phyloP scores from a whole-genome alignment of 2,113 vertebrate species.

The Phoxinus phoxinus region DNA sequence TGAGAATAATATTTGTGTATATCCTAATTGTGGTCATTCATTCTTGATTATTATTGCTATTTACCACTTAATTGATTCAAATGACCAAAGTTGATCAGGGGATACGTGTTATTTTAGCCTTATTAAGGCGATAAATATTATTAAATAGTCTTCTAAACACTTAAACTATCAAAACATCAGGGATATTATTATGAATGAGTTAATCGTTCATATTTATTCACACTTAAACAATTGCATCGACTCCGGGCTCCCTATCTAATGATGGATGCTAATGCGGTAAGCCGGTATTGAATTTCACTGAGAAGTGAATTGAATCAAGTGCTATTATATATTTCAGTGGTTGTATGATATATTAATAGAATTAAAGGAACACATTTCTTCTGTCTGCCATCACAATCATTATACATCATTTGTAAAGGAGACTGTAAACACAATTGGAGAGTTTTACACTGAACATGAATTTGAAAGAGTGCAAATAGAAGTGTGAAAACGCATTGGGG shows the following conservation, averaged over 20 bases:
- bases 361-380: background rate
- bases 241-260: background rate
- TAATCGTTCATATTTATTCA: background rate
- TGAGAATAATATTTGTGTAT: background rate
- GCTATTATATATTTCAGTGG: background rate
- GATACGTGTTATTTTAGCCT: background rate
- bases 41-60: background rate
- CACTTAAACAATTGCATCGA: background rate
- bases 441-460: no score
- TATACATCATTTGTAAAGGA: background rate
- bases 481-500: no score
- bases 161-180: background rate
- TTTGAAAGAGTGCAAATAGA: no score
- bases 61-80: background rate
- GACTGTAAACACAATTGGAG: no score
- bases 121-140: background rate
- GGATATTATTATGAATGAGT: background rate
- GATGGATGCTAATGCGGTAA: background rate
- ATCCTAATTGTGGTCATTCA: background rate
- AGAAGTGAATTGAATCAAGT: background rate
- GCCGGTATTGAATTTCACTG: background rate
- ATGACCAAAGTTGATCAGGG: background rate
- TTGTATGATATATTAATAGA: constrained; percentile 7
- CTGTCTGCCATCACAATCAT: background rate
- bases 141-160: background rate